Percentiles rank a stretch among this genome's conserved stretches.
Evolutionary conservation across 2,888 invertebrate genomes (phyloP).

Genomic region (Gastrophysa polygoni): DNA sequence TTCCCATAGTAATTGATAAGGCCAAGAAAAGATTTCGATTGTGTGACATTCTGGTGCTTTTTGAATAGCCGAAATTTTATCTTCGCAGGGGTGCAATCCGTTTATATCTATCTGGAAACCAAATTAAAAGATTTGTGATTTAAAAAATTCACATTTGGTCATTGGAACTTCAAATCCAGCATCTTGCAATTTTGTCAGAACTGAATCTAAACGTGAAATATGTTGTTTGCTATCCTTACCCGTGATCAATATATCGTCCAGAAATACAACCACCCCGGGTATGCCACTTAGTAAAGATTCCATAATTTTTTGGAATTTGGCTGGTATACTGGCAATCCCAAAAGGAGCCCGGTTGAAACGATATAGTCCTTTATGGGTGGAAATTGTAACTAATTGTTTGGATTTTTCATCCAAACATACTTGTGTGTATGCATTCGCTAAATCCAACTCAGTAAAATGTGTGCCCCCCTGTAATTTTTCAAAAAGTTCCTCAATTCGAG

Average conservation of each 20-base stretch:
- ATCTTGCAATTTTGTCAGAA: not conserved
- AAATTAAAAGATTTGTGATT: not conserved
- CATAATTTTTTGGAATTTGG: conserved; percentile 26
- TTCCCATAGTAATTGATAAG: conserved; percentile 32
- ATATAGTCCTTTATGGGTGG: conserved; percentile 31
- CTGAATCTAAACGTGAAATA: not conserved
- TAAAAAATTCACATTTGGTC: conserved; percentile 6
- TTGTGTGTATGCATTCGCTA: conserved; percentile 26
- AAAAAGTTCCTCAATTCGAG: conserved; percentile 26
- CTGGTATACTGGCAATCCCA: conserved; percentile 20
- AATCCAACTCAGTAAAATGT: conserved; percentile 27
- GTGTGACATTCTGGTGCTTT: conserved; percentile 21
- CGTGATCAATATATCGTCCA: conserved; percentile 21
- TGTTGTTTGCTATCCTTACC: conserved; percentile 11
- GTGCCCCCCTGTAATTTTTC: conserved; percentile 23
- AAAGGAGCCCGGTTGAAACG: conserved; percentile 34
- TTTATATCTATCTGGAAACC: conserved; percentile 13
- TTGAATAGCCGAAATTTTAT: conserved; percentile 18
- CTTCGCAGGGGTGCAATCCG: conserved; percentile 18
- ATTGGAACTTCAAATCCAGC: conserved; percentile 3
- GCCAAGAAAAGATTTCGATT: conserved; percentile 28
- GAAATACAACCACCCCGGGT: conserved; percentile 10
- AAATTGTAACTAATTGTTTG: conserved; percentile 21
- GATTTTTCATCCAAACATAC: conserved; percentile 21
- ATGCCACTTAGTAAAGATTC: conserved; percentile 17